phyloP scores from a whole-genome alignment of 2,888 invertebrate genomes.

The Nomada ferruginata region DNA sequence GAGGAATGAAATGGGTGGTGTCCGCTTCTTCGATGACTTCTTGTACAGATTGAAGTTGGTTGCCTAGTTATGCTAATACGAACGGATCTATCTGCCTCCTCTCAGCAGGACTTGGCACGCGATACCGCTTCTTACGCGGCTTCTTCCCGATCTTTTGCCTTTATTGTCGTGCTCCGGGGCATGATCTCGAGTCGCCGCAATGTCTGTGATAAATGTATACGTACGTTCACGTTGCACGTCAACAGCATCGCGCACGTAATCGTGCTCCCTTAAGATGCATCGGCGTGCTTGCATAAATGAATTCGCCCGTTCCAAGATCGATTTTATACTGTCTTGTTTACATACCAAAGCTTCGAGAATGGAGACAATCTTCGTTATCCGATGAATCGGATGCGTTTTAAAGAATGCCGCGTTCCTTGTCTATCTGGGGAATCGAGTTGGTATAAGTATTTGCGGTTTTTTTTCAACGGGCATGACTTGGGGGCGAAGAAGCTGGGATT shows the following conservation, averaged over 20 bases:
- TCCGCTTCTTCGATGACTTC: conserved; percentile 60
- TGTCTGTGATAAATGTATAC: conserved; percentile 51
- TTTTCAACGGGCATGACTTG: no score
- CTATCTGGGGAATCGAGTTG: neutral
- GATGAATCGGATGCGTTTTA: conserved; percentile 23
- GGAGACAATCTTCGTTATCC: conserved; percentile 42
- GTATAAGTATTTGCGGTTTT: no score
- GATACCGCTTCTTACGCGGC: conserved; percentile 65
- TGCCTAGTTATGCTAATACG: conserved; percentile 72
- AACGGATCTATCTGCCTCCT: conserved; percentile 66
- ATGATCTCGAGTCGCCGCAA: conserved; percentile 48
- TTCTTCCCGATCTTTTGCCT: conserved; percentile 68
- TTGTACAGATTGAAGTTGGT: conserved; percentile 56
- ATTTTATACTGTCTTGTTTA: conserved; percentile 59
- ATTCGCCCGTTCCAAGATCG: conserved; percentile 45
- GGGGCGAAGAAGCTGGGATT: no score
- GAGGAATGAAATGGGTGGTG: conserved; percentile 54
- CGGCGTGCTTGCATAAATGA: conserved; percentile 59
- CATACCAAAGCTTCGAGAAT: conserved; percentile 45
- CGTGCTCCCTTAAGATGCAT: conserved; percentile 49
- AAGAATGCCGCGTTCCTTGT: conserved; percentile 6
- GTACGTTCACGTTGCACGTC: conserved; percentile 33
- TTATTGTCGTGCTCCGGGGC: conserved; percentile 56
- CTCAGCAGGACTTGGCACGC: conserved; percentile 72
- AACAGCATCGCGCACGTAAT: conserved; percentile 35